phyloP scores from a whole-genome alignment of 2,888 invertebrate species.

The Formica aserva region DNA sequence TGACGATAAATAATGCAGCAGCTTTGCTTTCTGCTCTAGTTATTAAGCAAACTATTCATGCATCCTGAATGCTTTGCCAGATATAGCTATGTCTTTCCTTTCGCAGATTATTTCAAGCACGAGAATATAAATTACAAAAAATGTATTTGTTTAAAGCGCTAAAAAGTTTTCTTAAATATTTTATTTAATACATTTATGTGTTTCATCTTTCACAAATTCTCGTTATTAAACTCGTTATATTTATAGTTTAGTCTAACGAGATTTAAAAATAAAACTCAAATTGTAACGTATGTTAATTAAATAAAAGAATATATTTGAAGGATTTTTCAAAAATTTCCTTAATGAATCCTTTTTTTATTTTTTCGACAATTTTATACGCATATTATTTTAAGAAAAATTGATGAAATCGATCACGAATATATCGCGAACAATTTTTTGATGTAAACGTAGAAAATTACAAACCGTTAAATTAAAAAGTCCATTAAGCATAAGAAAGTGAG shows the following conservation, averaged over 20 bases:
- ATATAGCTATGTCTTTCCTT: background rate
- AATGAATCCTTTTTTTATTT: background rate
- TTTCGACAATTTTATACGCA: background rate
- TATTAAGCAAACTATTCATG: conserved; percentile 59
- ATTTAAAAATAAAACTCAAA: background rate
- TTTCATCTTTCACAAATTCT: background rate
- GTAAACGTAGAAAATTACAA: background rate
- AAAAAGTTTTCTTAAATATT: background rate
- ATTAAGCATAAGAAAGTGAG: conserved; percentile 1
- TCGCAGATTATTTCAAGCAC: background rate
- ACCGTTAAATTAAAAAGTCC: conserved; percentile 11
- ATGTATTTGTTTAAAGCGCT: background rate
- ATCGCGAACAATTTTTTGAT: background rate
- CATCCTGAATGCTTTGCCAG: conserved; percentile 37
- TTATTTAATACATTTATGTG: background rate
- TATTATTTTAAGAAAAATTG: background rate
- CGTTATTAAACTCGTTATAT: background rate
- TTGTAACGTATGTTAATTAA: background rate
- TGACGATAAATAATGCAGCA: conserved; percentile 59
- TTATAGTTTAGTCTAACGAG: background rate
- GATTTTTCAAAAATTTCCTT: background rate
- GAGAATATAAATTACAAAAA: background rate
- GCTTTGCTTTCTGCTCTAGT: conserved; percentile 56
- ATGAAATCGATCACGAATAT: background rate
- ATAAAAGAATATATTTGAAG: background rate